Percentiles rank a stretch among this genome's conserved stretches.
phyloP scores from a whole-genome alignment of 2,797 vertebrate species.

The Garrulus glandarius region DNA sequence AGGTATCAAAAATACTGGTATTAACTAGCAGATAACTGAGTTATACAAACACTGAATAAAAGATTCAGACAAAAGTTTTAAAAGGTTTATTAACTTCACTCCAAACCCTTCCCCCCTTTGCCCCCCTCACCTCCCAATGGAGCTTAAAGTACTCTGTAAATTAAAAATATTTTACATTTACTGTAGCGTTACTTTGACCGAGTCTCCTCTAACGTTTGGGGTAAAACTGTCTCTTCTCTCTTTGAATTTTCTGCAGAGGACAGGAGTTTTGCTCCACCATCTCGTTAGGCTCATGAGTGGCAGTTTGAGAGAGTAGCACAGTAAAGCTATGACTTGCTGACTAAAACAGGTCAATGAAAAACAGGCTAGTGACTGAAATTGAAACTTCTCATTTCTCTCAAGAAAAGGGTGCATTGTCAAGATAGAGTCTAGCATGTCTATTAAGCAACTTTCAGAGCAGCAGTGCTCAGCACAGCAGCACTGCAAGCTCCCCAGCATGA shows the following conservation, averaged over 20 bases:
- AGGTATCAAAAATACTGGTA: slow-evolving; percentile 46
- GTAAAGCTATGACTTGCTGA: slow-evolving; percentile 22
- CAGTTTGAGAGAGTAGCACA: not conserved
- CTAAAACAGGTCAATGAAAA: slow-evolving; percentile 64
- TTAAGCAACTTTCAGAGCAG: slow-evolving; percentile 23
- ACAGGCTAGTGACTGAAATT: slow-evolving; percentile 51
- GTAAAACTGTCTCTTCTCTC: not conserved
- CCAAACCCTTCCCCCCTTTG: not conserved
- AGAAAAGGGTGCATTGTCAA: slow-evolving; percentile 39
- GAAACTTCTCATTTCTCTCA: slow-evolving; percentile 57
- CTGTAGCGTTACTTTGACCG: not conserved
- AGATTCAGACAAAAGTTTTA: slow-evolving; percentile 32
- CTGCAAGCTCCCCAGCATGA: rapidly evolving
- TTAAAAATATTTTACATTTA: slow-evolving; percentile 31
- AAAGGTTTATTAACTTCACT: slow-evolving; percentile 26
- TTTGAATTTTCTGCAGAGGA: not conserved
- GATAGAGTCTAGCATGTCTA: not conserved
- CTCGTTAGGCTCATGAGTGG: not conserved
- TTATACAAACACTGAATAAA: slow-evolving; percentile 52
- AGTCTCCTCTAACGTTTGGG: not conserved
- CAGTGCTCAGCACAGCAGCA: not conserved
- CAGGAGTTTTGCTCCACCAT: not conserved
- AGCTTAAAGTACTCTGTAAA: not conserved
- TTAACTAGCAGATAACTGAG: slow-evolving; percentile 66
- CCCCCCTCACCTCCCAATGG: not conserved